Evolutionary conservation across 2,797 vertebrate genomes (phyloP), one percentile per base, ranked within the genome.

Genomic region (Remorina albescens): DNA sequence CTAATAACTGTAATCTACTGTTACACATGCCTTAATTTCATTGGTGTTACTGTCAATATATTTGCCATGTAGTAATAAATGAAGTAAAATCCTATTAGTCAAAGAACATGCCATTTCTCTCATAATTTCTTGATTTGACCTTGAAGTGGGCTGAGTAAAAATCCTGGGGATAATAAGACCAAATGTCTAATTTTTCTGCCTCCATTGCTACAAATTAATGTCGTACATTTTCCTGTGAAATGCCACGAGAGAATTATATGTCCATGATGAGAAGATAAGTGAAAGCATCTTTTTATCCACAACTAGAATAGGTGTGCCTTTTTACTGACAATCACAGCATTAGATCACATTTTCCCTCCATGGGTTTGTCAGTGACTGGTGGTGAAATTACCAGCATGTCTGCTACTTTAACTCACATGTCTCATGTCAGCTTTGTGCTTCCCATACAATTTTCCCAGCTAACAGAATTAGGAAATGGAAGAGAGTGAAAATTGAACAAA

Each of bases 401-500:
- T 90, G 87, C 86, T 61, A 88, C 92, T 94, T 94, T 93, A 93
- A 94, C 92, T 93, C 92, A 85, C 89, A 84, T 91, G 91, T 92
- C 94, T 91, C 92, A 83, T 90, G 92, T 92, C 91, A 93, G 90
- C 88, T 94, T 94, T 92, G 88, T 92, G 91, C 90, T 73, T 83
- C 80, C 76, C 63, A 86, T 64, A 90, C 93, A 92, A 93, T 93
- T 93, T 93, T 93, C 93, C 78, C 90, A 71, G 84, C 89, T 91
- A 91, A 81, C 90, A 89, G 88, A 93, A 92, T 91, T 89, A 91
- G 90, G 92, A 94, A 93, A 93, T 93, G 88, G 89, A 84, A 82
- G 88, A 86, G 87, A 90, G 90, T 86, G 94, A 93, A 94, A 94
- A 94, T 94, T 93, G 92, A 94, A 93, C 91, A 92, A 84, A 83